Conservation (phyloP, 1,140 invertebrate genomes). For the Chionoecetes opilio region DNA sequence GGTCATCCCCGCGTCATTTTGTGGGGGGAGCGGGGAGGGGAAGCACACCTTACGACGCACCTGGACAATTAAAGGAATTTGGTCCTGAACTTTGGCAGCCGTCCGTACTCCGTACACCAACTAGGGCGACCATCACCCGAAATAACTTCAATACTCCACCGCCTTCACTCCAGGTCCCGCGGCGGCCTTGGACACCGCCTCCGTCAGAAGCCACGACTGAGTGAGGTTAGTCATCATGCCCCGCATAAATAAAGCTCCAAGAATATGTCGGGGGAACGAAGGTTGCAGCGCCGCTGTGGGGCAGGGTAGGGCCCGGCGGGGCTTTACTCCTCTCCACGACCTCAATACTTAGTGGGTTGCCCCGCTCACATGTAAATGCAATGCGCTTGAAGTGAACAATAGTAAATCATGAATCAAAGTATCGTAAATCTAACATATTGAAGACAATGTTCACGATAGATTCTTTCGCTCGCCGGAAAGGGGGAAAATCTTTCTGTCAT, state of each 20-base stretch:
- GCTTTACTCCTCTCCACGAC: no score
- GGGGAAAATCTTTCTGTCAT: no score
- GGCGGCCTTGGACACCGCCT: neutral
- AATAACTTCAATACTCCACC: constrained; percentile 11
- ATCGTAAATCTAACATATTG: no score
- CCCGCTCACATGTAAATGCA: no score
- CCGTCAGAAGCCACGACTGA: neutral
- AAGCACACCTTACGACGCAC: neutral
- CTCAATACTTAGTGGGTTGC: no score
- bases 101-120: neutral
- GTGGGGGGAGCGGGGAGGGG: neutral
- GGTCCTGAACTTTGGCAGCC: neutral
- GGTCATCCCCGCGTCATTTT: no score
- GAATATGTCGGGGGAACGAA: neutral
- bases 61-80: neutral
- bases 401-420: no score
- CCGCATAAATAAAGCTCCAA: neutral
- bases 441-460: no score
- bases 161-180: neutral
- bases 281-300: neutral
- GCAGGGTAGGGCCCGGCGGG: no score
- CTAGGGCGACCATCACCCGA: constrained; percentile 31
- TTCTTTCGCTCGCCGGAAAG: no score
- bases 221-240: neutral
- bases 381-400: no score